Conservation (phyloP, 1,140 invertebrate genomes). For the Drosophila melanogaster region DNA sequence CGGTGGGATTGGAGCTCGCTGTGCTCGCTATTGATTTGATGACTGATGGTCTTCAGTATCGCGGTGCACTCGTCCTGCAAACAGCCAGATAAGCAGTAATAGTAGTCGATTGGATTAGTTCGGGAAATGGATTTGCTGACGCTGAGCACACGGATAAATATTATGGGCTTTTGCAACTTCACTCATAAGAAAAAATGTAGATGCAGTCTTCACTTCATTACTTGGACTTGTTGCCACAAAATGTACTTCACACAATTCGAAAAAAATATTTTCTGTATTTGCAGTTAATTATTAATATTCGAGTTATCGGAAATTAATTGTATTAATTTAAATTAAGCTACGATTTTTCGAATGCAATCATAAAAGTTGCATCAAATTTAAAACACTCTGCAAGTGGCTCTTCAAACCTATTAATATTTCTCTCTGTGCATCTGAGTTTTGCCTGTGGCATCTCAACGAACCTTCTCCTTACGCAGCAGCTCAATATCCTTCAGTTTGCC, state of each 20-base stretch:
- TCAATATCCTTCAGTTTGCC: constrained; percentile 86
- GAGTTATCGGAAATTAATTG: too few relatives aligned
- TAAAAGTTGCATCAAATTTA: too few relatives aligned
- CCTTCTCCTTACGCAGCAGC: constrained; percentile 89
- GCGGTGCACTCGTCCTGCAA: constrained; percentile 93
- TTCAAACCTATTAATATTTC: not conserved
- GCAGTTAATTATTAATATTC: too few relatives aligned
- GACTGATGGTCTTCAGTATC: constrained; percentile 91
- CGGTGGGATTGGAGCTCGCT: constrained; percentile 93
- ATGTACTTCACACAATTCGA: too few relatives aligned
- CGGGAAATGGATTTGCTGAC: constrained; percentile 22
- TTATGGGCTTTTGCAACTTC: not conserved
- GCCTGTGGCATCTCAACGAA: constrained; percentile 78
- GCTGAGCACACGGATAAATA: constrained; percentile 4
- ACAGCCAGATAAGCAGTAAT: constrained; percentile 49
- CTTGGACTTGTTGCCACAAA: not conserved
- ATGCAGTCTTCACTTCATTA: not conserved
- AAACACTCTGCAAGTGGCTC: too few relatives aligned
- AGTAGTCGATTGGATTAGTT: constrained; percentile 31
- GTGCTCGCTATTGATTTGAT: constrained; percentile 93
- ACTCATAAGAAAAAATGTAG: not conserved
- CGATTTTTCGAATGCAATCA: too few relatives aligned
- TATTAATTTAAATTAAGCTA: too few relatives aligned
- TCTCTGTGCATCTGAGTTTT: not conserved
- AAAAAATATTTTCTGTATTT: too few relatives aligned